phyloP scores from a whole-genome alignment of 2,113 vertebrate genomes.

The Hippocampus barbouri region DNA sequence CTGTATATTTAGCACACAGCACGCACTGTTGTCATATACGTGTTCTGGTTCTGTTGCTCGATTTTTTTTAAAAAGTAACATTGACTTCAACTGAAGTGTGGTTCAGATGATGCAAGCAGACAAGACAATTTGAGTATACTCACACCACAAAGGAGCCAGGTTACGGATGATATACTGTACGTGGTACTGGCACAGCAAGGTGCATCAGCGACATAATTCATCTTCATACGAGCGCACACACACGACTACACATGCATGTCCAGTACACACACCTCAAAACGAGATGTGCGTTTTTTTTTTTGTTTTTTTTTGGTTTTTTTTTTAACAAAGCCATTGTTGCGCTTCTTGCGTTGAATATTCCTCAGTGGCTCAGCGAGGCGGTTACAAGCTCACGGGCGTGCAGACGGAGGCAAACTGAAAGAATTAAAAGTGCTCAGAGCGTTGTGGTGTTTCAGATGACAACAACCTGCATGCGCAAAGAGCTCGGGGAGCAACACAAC shows the following conservation, averaged over 20 bases:
- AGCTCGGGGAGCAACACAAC: not conserved
- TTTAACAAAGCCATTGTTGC: slow-evolving; percentile 30
- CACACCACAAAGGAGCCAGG: not conserved
- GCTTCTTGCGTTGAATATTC: slow-evolving; percentile 22
- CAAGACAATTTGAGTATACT: not conserved
- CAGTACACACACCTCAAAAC: slow-evolving; percentile 18
- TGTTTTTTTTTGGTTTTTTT: slow-evolving; percentile 20
- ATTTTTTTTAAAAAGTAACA: not conserved
- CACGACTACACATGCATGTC: not conserved
- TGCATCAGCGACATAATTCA: slow-evolving; percentile 22
- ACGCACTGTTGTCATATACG: not conserved
- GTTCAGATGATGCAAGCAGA: not conserved
- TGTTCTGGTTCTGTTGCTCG: not conserved
- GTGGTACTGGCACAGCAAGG: slow-evolving; percentile 31
- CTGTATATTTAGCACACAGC: not conserved
- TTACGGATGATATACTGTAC: not conserved
- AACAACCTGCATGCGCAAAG: not conserved
- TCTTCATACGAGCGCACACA: slow-evolving; percentile 3
- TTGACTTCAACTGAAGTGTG: not conserved
- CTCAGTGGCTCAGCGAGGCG: slow-evolving; percentile 24
- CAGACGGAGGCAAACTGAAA: slow-evolving; percentile 32
- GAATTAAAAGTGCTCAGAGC: slow-evolving; percentile 26
- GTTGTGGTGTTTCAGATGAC: slow-evolving; percentile 18
- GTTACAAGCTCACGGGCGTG: slow-evolving; percentile 20
- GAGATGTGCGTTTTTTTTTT: not conserved